These are phyloP conservation scores for Sarcophilus harrisii DNA, from an alignment of 2,797 vertebrate genomes.

Conservation along the genomic window DNA sequence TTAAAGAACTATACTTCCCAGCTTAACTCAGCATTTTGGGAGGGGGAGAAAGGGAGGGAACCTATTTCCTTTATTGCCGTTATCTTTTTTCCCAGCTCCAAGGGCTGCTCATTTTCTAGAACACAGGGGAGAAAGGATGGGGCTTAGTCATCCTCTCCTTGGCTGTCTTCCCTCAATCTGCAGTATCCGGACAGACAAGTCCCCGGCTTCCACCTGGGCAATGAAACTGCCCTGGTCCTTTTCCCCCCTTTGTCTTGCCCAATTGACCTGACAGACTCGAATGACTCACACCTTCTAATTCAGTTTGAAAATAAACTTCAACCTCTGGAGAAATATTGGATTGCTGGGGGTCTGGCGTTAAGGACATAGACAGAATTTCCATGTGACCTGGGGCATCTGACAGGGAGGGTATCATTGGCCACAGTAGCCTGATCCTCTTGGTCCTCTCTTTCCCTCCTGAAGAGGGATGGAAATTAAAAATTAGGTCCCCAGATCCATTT, in stretches of 20 bases:
- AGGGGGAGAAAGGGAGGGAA: slow-evolving; percentile 29
- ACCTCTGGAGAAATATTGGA: slow-evolving; percentile 11
- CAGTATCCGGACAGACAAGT: not conserved
- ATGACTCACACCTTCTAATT: slow-evolving; percentile 62
- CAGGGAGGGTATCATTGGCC: not conserved
- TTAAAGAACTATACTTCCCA: slow-evolving; percentile 53
- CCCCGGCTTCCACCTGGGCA: not conserved
- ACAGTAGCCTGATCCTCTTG: not conserved
- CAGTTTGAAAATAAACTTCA: slow-evolving; percentile 46
- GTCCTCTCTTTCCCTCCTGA: not conserved
- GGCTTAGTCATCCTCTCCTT: not conserved
- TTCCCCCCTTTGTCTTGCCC: not conserved
- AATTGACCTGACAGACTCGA: slow-evolving; percentile 57
- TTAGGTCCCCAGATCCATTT: not conserved
- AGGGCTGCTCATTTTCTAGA: slow-evolving; percentile 26
- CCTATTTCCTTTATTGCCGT: slow-evolving; percentile 21
- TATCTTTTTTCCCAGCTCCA: not conserved
- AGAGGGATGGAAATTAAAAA: not conserved
- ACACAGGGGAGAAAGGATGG: not conserved
- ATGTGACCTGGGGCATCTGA: not conserved
- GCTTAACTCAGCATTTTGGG: slow-evolving; percentile 16
- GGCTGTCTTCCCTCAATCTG: not conserved
- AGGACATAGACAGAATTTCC: not conserved
- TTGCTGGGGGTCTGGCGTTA: not conserved
- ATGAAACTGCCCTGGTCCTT: not conserved